These are phyloP conservation scores for Machimus rusticus DNA, from an alignment of 2,888 invertebrate species.

Conservation along the genomic window DNA sequence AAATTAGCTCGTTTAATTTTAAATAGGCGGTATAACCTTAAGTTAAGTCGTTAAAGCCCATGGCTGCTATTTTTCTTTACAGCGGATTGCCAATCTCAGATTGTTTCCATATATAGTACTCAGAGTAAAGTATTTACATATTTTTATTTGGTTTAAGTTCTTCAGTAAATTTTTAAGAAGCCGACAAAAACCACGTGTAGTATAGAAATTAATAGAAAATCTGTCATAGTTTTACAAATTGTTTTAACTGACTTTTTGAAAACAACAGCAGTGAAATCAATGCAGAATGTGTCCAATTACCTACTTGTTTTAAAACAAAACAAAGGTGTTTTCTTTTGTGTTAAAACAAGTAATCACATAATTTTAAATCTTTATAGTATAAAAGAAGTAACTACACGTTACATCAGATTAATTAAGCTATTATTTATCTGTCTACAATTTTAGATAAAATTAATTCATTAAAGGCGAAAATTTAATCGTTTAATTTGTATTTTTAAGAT, in stretches of 20 bases:
- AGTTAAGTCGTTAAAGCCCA: not conserved
- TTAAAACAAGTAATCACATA: too few relatives aligned
- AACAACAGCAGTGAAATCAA: not conserved
- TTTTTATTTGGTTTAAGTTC: not conserved
- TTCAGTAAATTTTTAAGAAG: not conserved
- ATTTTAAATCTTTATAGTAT: too few relatives aligned
- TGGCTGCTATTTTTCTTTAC: not conserved
- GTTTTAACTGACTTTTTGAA: not conserved
- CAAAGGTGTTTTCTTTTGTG: too few relatives aligned
- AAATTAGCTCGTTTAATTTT: too few relatives aligned
- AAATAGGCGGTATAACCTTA: not conserved
- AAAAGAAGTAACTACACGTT: too few relatives aligned
- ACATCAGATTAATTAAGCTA: too few relatives aligned
- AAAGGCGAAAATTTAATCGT: too few relatives aligned
- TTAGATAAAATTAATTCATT: too few relatives aligned
- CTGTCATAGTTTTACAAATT: not conserved
- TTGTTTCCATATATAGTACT: not conserved
- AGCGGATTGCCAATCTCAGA: not conserved
- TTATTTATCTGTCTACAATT: too few relatives aligned
- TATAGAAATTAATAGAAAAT: not conserved
- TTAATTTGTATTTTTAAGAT: too few relatives aligned
- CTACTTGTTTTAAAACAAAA: too few relatives aligned
- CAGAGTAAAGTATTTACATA: not conserved
- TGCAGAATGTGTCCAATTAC: not conserved
- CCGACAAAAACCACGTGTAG: not conserved